Conservation (phyloP, 2,113 vertebrate genomes). For the Brachionichthys hirsutus region DNA sequence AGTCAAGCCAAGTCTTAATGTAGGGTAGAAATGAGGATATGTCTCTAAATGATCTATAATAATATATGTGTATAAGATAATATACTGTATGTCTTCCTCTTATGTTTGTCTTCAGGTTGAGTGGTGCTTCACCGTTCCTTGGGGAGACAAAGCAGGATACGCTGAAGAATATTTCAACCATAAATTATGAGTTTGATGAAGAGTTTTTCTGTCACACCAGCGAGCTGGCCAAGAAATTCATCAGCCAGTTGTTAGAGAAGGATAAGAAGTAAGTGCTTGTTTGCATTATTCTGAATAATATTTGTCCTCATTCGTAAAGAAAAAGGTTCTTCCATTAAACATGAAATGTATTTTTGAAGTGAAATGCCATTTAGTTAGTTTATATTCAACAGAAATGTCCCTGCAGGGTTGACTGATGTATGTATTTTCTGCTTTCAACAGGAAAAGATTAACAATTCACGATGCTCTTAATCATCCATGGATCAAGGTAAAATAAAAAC, state of each 20-base stretch:
- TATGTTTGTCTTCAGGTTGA: slow-evolving; percentile 78
- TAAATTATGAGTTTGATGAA: slow-evolving; percentile 94
- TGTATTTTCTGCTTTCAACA: slow-evolving; percentile 51
- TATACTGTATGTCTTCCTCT: too few species aligned
- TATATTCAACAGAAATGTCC: too few species aligned
- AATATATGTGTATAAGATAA: too few species aligned
- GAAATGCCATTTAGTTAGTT: too few species aligned
- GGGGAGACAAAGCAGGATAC: slow-evolving; percentile 97
- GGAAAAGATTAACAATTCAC: slow-evolving; percentile 91
- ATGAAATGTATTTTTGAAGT: too few species aligned
- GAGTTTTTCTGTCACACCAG: slow-evolving; percentile 97
- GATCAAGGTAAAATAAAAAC: slow-evolving; percentile 86
- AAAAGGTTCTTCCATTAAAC: too few species aligned
- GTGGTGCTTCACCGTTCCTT: slow-evolving; percentile 94
- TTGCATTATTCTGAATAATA: neutral
- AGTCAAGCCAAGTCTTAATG: too few species aligned
- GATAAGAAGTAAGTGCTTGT: slow-evolving; percentile 73
- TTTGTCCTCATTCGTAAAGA: neutral
- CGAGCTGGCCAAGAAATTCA: slow-evolving; percentile 91
- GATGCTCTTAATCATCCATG: slow-evolving; percentile 91
- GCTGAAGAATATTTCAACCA: slow-evolving; percentile 88
- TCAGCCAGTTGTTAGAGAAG: slow-evolving; percentile 89
- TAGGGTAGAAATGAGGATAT: too few species aligned
- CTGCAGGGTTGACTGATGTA: too few species aligned
- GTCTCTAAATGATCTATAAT: too few species aligned